These are phyloP conservation scores for Zosterops hypoxanthus DNA, from an alignment of 2,113 vertebrate species.

Conservation along the genomic window DNA sequence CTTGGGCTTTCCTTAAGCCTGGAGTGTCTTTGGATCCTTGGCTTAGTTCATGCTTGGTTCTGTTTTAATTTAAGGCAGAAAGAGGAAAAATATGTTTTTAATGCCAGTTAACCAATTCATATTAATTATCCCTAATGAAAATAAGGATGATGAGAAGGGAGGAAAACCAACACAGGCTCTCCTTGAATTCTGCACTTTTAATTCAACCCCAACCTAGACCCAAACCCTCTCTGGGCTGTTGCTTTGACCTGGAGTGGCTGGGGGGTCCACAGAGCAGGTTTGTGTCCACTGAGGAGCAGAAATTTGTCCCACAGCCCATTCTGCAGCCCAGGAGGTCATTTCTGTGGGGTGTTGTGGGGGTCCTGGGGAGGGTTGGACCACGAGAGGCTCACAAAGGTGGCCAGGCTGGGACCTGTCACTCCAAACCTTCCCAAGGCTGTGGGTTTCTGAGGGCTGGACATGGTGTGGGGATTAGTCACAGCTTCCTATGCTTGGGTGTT, in stretches of 20 bases:
- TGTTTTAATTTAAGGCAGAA: background rate
- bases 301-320: background rate
- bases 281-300: background rate
- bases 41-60: background rate
- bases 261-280: background rate
- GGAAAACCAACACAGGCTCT: background rate
- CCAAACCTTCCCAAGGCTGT: background rate
- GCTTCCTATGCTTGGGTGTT: background rate
- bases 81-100: background rate
- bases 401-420: background rate
- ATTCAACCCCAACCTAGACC: background rate
- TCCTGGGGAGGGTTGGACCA: fast-evolving
- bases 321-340: background rate
- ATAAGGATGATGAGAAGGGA: background rate
- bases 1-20: background rate
- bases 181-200: background rate
- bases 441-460: background rate
- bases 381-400: background rate
- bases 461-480: background rate
- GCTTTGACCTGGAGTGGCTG: background rate
- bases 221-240: background rate
- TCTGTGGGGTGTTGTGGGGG: background rate
- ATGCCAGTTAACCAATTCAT: background rate
- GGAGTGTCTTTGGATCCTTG: background rate
- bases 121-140: background rate